Conservation (phyloP, 2,888 invertebrate genomes). For the Venustoraphidia nigricollis region DNA sequence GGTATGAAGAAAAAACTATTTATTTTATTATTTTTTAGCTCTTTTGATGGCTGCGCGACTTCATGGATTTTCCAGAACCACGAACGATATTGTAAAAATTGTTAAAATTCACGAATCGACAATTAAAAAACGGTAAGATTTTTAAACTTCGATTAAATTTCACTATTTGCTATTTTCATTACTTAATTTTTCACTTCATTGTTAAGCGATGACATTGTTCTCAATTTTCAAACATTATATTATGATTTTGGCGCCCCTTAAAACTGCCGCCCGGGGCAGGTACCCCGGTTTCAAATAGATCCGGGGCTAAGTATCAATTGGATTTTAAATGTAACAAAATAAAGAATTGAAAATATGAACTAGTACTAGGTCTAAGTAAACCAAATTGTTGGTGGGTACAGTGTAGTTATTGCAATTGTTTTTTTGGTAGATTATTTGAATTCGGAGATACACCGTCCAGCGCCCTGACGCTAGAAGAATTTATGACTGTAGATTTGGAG, state of each 20-base stretch:
- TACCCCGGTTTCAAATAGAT: too few species aligned
- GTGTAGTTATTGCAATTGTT: neutral
- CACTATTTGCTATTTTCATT: neutral
- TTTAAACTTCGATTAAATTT: neutral
- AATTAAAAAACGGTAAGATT: slow-evolving; percentile 61
- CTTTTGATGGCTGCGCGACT: slow-evolving; percentile 85
- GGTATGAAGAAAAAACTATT: neutral
- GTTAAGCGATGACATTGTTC: too few species aligned
- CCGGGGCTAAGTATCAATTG: too few species aligned
- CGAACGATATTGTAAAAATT: slow-evolving; percentile 79
- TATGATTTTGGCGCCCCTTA: too few species aligned
- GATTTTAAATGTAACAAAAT: too few species aligned
- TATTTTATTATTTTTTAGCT: slow-evolving; percentile 37
- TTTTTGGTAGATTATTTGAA: slow-evolving; percentile 53
- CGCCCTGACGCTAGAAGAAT: slow-evolving; percentile 87
- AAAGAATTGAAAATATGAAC: neutral
- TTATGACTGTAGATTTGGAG: slow-evolving; percentile 90
- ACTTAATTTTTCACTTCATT: too few species aligned
- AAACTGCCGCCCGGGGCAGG: too few species aligned
- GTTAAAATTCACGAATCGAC: slow-evolving; percentile 94
- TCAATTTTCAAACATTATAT: too few species aligned
- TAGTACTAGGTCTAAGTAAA: too few species aligned
- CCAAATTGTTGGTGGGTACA: neutral
- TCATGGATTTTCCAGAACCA: slow-evolving; percentile 78
- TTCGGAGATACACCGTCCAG: slow-evolving; percentile 96